Conservation (phyloP, 2,797 vertebrate species). For the Hipposideros larvatus region DNA sequence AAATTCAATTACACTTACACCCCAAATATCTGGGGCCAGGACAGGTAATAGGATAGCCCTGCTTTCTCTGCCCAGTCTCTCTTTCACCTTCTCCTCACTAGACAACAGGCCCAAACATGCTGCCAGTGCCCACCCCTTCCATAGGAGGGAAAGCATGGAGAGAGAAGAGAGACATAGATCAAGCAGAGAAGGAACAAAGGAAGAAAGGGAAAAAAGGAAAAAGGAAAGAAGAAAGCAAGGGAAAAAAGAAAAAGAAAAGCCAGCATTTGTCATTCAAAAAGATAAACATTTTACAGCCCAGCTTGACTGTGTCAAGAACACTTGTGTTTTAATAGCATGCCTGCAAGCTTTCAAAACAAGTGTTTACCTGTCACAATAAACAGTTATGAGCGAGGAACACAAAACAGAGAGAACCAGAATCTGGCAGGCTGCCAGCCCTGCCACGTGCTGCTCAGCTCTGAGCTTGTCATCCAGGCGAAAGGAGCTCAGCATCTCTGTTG, state of each 20-base stretch:
- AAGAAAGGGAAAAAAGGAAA: not conserved
- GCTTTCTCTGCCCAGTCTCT: not conserved
- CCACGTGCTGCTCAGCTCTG: conserved; percentile 81
- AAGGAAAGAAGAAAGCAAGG: not conserved
- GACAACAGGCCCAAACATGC: conserved; percentile 12
- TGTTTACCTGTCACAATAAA: conserved; percentile 92
- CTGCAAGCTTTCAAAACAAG: conserved; percentile 91
- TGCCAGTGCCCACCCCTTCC: not conserved
- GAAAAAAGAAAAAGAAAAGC: conserved; percentile 67
- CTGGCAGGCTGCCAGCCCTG: conserved; percentile 86
- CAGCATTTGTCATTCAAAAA: conserved; percentile 86
- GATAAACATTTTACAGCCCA: conserved; percentile 89
- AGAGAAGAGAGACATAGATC: not conserved
- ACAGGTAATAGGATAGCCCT: not conserved
- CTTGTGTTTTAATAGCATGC: conserved; percentile 90
- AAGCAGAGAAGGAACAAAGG: not conserved
- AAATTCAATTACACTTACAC: not conserved
- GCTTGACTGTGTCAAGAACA: conserved; percentile 89
- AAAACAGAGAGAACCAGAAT: conserved; percentile 86
- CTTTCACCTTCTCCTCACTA: not conserved
- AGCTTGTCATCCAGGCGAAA: conserved; percentile 83
- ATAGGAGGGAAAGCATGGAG: accelerated
- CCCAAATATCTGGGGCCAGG: not conserved
- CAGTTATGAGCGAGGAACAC: conserved; percentile 89
- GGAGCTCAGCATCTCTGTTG: conserved; percentile 75